phyloP scores from a whole-genome alignment of 2,113 vertebrate species.

The Nothocercus julius region DNA sequence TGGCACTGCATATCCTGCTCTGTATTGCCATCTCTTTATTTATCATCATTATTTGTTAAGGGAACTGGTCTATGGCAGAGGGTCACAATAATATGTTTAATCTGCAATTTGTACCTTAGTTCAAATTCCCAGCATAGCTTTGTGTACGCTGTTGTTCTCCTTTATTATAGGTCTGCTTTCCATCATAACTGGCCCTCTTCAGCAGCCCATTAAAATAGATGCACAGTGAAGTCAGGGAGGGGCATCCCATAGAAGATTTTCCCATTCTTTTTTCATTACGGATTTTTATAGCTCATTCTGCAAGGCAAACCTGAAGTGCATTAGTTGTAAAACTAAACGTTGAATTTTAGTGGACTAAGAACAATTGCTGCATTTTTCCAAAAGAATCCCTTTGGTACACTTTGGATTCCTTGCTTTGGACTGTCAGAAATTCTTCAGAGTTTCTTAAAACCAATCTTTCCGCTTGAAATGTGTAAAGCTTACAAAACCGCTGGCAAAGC shows the following conservation, averaged over 20 bases:
- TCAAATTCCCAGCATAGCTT: conserved; percentile 38
- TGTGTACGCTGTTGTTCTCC: background rate
- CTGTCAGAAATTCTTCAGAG: background rate
- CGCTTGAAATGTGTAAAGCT: background rate
- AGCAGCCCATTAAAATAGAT: background rate
- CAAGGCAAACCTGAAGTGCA: conserved; percentile 3
- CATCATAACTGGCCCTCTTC: background rate
- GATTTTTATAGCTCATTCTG: conserved; percentile 20
- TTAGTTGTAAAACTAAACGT: conserved; percentile 16
- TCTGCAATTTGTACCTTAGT: conserved; percentile 11
- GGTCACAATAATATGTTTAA: conserved; percentile 15
- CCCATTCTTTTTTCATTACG: background rate
- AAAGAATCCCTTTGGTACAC: background rate
- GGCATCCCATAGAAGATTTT: background rate
- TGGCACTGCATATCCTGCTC: background rate
- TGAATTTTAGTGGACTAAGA: conserved; percentile 34
- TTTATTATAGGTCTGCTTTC: background rate
- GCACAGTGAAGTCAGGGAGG: background rate
- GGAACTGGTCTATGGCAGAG: background rate
- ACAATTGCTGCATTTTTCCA: background rate
- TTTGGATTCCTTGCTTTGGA: background rate
- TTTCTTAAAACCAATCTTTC: background rate
- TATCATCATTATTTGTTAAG: conserved; percentile 3
- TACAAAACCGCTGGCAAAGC: background rate
- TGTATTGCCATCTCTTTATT: conserved; percentile 22